phyloP scores from a whole-genome alignment of 2,888 invertebrate species.

The Aromia moschata region DNA sequence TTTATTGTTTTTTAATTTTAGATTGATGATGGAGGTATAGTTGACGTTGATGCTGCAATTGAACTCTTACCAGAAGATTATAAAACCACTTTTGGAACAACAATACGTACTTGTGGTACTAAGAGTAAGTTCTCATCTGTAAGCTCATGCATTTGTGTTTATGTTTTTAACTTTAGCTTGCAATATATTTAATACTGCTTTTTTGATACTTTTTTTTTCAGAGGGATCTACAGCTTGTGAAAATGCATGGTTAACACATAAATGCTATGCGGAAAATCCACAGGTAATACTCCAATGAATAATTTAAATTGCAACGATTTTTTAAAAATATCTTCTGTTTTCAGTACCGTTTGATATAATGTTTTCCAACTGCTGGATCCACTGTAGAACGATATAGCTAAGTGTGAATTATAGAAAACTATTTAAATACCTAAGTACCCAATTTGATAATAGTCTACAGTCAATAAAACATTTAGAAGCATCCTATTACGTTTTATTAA shows the following conservation, averaged over 20 bases:
- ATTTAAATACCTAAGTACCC: no score
- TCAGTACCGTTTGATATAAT: background rate
- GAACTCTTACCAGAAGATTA: constrained; percentile 57
- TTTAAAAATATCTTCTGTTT: background rate
- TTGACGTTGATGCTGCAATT: constrained; percentile 57
- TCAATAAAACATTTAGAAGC: background rate
- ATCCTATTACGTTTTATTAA: no score
- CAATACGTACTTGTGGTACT: constrained; percentile 53
- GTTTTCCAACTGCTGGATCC: constrained; percentile 28
- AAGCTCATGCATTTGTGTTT: background rate
- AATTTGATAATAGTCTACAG: no score
- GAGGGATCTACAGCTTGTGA: constrained; percentile 48
- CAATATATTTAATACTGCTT: no score
- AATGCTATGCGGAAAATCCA: constrained; percentile 44
- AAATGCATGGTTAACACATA: constrained; percentile 48
- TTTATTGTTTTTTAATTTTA: no score
- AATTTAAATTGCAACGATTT: background rate
- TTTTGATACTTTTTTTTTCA: no score
- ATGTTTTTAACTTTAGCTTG: no score
- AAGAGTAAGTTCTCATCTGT: constrained; percentile 47
- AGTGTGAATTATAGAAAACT: background rate
- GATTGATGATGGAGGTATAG: constrained; percentile 58
- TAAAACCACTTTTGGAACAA: constrained; percentile 43
- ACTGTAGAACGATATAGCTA: constrained; percentile 42
- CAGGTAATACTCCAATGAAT: background rate